Evolutionary conservation across 1,140 invertebrate genomes (phyloP), one percentile per base, ranked within the genome.

Genomic region (Nylanderia fulva): DNA sequence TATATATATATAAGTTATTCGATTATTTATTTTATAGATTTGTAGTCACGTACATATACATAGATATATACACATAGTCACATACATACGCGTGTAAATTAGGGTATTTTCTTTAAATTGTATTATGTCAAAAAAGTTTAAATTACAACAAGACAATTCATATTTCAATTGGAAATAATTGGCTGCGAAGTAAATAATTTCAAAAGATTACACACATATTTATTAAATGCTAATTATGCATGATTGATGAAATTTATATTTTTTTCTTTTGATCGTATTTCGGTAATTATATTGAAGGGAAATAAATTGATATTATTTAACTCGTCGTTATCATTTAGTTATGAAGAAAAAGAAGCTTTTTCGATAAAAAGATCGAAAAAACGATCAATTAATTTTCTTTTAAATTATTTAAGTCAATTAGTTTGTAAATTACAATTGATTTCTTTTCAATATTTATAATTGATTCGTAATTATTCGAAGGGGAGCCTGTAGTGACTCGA

Each of bases 11-110:
- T n/a, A n/a, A n/a, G n/a, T n/a, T n/a, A n/a, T n/a, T n/a, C n/a
- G n/a, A n/a, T 45, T 33, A 48, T 48, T 76, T 72, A 72, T 58
- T 45, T 64, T 77, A 33, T 33, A 42, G 56, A 33, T 77, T n/a
- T 48, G 27, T 36, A 75, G 21, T 42, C 21, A 21, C 36, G 11
- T n/a, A 33, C 11, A 72, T 24, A 54, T n/a, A 54, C n/a, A 24
- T 13, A n/a, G n/a, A n/a, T n/a, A n/a, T n/a, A n/a, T n/a, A n/a
- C n/a, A n/a, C n/a, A n/a, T n/a, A n/a, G n/a, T n/a, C 11, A 72
- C 15, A 56, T 21, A 56, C n/a, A 24, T 5, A 42, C n/a, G 8
- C 21, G n/a, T 39, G n/a, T 2, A 21, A 42, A 45, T 48, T 48
- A 48, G 13, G 0, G 4, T 4, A 48, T 11, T 33, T 9, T 15